Base-by-base conservation (phyloP, 1,140 invertebrate genomes). In the Conopomorpha cramerella region DNA sequence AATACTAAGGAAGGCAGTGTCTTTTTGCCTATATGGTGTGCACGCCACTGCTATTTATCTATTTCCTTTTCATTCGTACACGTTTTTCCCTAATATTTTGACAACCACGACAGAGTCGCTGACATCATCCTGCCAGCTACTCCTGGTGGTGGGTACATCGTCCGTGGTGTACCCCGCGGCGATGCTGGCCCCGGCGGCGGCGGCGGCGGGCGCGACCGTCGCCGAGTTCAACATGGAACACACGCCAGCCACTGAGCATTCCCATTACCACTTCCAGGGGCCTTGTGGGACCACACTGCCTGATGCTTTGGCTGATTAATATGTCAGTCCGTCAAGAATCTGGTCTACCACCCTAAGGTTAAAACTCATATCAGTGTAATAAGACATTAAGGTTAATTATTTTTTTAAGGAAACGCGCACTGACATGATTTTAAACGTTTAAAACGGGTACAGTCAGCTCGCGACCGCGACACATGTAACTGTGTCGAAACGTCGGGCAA, bases 81-180 rank as follows among this genome's bases (percentile, higher is more conserved):
- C n/a, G n/a, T n/a, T n/a, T n/a, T n/a, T n/a, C n/a, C n/a, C n/a
- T n/a, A n/a, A n/a, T n/a, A n/a, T n/a, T n/a, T n/a, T n/a, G n/a
- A n/a, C n/a, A n/a, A n/a, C n/a, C n/a, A n/a, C n/a, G n/a, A 30
- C 51, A 88, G 83, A 82, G 32, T 48, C 78, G 30, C 84, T 85
- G 41, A 74, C 95, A 33, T 76, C 83, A 34, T 65, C 74, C 2
- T 95, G 92, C 80, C 92, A 95, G 61, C 61, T 91, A 4, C 94
- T 90, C 55, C 66, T 96, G 15, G 85, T 96, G 16, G 86, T 95
- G 40, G 89, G 90, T 3, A 95, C 92, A 10, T 94, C 92, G 13
- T 93, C 91, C 1, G 82, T 93, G 7, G 92, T 95, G 2, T 94
- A 95, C 72, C 93, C 93, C 10, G 92, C 92, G n/a, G 91, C 92